A percentile compares a stretch with the other conserved stretches of the same genome.
Conservation (phyloP, 2,888 invertebrate species). For the Carpatolechia fugitivella region DNA sequence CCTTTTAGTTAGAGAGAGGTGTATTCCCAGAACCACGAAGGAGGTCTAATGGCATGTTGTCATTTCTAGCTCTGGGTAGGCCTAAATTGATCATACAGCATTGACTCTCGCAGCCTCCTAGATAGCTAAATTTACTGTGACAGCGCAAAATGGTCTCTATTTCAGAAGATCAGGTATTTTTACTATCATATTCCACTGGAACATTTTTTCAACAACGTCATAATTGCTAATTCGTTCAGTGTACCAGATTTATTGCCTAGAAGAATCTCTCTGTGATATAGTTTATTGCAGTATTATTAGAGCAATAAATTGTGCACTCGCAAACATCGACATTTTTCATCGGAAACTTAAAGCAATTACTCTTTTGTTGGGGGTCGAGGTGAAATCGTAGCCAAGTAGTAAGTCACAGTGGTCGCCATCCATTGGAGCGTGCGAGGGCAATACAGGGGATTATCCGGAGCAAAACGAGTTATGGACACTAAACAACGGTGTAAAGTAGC, state of each 20-base stretch:
- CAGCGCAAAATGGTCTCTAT: not conserved
- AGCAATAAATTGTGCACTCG: slow-evolving; percentile 8
- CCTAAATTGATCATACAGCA: too few relatives aligned
- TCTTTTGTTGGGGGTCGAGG: slow-evolving; percentile 7
- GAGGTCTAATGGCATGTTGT: too few relatives aligned
- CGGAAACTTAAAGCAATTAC: slow-evolving; percentile 11
- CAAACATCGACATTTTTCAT: slow-evolving; percentile 18
- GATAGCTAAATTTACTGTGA: too few relatives aligned
- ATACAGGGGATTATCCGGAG: slow-evolving; percentile 4
- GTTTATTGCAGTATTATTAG: slow-evolving; percentile 21
- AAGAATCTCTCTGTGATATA: slow-evolving; percentile 10
- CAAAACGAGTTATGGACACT: slow-evolving; percentile 11
- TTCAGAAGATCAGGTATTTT: not conserved
- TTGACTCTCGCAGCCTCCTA: too few relatives aligned
- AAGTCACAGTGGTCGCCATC: not conserved
- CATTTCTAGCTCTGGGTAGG: too few relatives aligned
- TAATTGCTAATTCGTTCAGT: not conserved
- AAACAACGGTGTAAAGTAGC: slow-evolving; percentile 10
- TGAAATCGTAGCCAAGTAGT: not conserved
- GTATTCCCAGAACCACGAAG: too few relatives aligned
- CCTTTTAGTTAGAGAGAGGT: too few relatives aligned
- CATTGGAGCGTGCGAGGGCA: slow-evolving; percentile 2
- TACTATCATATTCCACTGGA: not conserved
- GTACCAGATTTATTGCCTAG: not conserved
- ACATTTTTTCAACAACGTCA: not conserved